A percentile compares a stretch with the other conserved stretches of the same genome.
Evolutionary conservation across 1,140 invertebrate genomes (phyloP).

Genomic region (Drosophila nasuta): DNA sequence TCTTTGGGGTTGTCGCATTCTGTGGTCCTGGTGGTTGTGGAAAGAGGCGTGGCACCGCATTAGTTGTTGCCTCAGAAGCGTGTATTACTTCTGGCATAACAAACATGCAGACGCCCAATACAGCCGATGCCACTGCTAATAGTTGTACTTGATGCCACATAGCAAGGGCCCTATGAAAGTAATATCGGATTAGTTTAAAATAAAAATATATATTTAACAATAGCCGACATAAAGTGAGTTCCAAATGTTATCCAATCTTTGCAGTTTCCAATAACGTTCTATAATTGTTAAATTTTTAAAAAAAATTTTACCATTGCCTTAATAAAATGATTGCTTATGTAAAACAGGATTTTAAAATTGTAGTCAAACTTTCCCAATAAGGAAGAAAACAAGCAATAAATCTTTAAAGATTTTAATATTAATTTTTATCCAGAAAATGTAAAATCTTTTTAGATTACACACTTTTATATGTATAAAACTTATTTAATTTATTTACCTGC

Average conservation of each 20-base stretch:
- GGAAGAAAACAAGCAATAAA: no score
- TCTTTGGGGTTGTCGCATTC: conserved; percentile 63
- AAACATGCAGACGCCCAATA: conserved; percentile 67
- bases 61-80: conserved; percentile 28
- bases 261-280: no score
- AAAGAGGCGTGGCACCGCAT: conserved; percentile 39
- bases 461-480: background rate
- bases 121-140: conserved; percentile 57
- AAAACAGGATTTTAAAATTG: no score
- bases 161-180: conserved; percentile 53
- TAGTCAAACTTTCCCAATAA: no score
- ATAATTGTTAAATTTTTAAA: no score
- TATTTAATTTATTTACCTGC: conserved; percentile 62
- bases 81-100: conserved; percentile 49
- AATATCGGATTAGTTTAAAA: conserved; percentile 43
- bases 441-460: no score
- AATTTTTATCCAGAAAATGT: no score
- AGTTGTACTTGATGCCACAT: conserved; percentile 72
- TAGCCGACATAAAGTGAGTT: no score
- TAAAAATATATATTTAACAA: conserved; percentile 5
- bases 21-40: conserved; percentile 43
- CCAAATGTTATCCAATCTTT: no score
- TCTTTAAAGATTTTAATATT: no score
- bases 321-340: no score
- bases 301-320: no score